Evolutionary conservation across 2,888 invertebrate species (phyloP), one percentile per base, ranked within the genome.

Genomic region (Scaeva pyrastri): DNA sequence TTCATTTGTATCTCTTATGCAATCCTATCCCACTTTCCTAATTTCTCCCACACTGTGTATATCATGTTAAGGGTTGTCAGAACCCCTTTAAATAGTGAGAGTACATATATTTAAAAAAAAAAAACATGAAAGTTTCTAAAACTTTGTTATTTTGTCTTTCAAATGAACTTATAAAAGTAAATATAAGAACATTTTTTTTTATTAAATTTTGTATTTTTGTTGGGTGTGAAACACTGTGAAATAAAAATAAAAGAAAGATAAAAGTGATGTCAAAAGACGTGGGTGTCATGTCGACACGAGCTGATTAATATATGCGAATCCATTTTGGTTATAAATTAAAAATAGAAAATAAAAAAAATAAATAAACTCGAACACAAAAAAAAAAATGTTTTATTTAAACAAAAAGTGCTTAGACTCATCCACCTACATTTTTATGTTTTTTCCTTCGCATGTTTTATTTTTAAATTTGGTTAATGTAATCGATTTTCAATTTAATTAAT

Each of bases 231-330:
- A 52, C 21, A 52, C 6, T 50, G 0, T 12, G 11, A 21, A 12
- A 21, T 21, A 52, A 52, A 52, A 21, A 52, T 23, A 52, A 52
- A 52, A 2, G 23, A 23, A 26, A 26, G 7, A 52, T 14, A 3
- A 52, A 52, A 52, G 23, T 26, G 23, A n/a, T 52, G 23, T 8
- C 52, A n/a, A 26, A 23, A 52, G 8, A 10, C n/a, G 52, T 52
- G 19, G 52, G 52, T 26, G 52, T n/a, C 52, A 52, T 23, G 52
- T 52, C 23, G 52, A 52, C 23, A 52, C 52, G 8, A n/a, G 3
- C 14, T 52, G 52, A 52, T 52, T 52, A 52, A 52, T 52, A 31
- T 52, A n/a, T 26, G n/a, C 26, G 23, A 52, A 52, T 26, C 23
- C 26, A 14, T 52, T 52, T 50, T 50, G 3, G 21, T 1, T 52